These are phyloP conservation scores for Trichacis sp. DNA, from an alignment of 2,888 invertebrate genomes.

Conservation along the genomic window DNA sequence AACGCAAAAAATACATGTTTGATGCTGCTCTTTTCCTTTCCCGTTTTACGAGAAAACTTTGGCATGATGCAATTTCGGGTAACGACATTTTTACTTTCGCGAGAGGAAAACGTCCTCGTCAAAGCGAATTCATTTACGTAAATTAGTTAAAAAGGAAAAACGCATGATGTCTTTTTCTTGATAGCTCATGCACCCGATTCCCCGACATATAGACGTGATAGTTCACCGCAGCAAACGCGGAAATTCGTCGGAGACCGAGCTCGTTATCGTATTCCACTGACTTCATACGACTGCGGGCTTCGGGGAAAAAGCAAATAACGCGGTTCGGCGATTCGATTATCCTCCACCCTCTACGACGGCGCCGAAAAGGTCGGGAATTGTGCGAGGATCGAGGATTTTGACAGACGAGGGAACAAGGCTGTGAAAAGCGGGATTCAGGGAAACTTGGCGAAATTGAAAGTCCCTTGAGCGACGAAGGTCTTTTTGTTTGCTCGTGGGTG, in stretches of 20 bases:
- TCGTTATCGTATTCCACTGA: constrained; percentile 31
- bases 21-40: background rate
- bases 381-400: constrained; percentile 25
- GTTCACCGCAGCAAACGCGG: constrained; percentile 9
- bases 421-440: background rate
- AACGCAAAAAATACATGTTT: constrained; percentile 37
- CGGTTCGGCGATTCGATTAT: constrained; percentile 39
- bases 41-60: no score
- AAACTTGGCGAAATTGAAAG: constrained; percentile 10
- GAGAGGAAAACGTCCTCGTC: background rate
- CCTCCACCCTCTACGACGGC: constrained; percentile 19
- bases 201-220: background rate
- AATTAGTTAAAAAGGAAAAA: constrained; percentile 20
- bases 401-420: constrained; percentile 20
- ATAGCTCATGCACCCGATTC: constrained; percentile 10
- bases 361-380: constrained; percentile 30
- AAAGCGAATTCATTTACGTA: constrained; percentile 19
- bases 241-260: constrained; percentile 22
- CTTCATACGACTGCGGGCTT: constrained; percentile 14
- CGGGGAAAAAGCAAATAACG: constrained; percentile 36
- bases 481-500: constrained; percentile 24
- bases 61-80: no score
- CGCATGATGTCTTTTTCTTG: constrained; percentile 22
- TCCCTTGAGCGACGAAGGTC: background rate
- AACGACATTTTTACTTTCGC: no score